A percentile compares a stretch with the other conserved stretches of the same genome.
phyloP scores from a whole-genome alignment of 1,140 invertebrate species.

The Drosophila equinoxialis region DNA sequence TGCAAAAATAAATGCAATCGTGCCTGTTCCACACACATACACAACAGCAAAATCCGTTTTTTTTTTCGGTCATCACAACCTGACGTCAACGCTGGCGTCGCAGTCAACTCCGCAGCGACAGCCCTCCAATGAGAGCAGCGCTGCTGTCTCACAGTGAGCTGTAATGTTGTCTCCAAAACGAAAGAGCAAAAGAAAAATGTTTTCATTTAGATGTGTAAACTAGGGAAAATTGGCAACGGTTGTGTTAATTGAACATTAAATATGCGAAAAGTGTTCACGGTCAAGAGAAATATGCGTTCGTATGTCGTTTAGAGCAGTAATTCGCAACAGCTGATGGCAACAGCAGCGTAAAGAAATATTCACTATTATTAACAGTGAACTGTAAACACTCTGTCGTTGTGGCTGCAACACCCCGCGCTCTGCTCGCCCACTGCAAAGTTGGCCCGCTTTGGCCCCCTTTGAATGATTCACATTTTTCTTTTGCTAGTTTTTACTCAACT shows the following conservation, averaged over 20 bases:
- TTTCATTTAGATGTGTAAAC: conserved; percentile 64
- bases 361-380: conserved; percentile 25
- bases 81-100: conserved; percentile 59
- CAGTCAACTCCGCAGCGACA: background rate
- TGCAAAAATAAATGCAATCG: conserved; percentile 48
- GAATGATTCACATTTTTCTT: conserved; percentile 80
- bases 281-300: conserved; percentile 52
- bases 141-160: conserved; percentile 12
- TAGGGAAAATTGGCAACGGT: conserved; percentile 54
- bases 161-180: conserved; percentile 41
- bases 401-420: conserved; percentile 45
- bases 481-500: conserved; percentile 39
- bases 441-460: conserved; percentile 11
- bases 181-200: conserved; percentile 69
- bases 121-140: conserved; percentile 53
- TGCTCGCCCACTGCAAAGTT: conserved; percentile 42
- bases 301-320: conserved; percentile 49
- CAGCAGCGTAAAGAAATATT: conserved; percentile 43
- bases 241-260: conserved; percentile 57
- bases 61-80: conserved; percentile 72
- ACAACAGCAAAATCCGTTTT: conserved; percentile 22
- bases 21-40: conserved; percentile 55
- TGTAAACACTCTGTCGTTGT: conserved; percentile 67
- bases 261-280: conserved; percentile 25
- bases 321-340: conserved; percentile 71